Base-by-base conservation (phyloP, 2,113 vertebrate genomes). In the Anoura caudifer region DNA sequence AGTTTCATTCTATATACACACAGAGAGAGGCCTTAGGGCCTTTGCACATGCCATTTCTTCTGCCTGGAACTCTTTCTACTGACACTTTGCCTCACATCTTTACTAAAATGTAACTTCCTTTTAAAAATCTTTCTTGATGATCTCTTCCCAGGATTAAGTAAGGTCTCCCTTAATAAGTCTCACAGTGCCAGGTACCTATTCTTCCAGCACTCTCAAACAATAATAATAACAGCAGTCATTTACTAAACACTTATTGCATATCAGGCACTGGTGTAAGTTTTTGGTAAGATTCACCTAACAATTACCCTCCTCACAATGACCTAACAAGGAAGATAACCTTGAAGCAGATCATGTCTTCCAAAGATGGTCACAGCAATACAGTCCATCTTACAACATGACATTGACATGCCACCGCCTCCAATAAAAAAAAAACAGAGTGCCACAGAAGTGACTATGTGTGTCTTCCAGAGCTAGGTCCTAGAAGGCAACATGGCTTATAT, bases 341-440 rank as follows among this genome's bases (percentile, higher is more conserved):
- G 36, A 22, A 47, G 43, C 13, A 63, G 20, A n/a, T 24, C 1
- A 16, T 22, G 43, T 31, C 61, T 63, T 88, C 47, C n/a, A 38
- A 81, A 8, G 43, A 50, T 3, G 8, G 45, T 54, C 45, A 76
- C 59, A 12, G 5, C 38, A 47, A 33, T 20, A 31, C 10, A 52
- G 28, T 47, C 36, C 31, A 16, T 3, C 67, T 63, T 36, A 26
- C 61, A 77, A 54, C 5, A 24, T 3, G 7, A 52, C 41, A 26
- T 54, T 3, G 20, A 83, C 56, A 16, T 22, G 33, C 50, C 26
- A 24, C 38, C 10, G 2, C 61, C 69, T 8, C 54, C 36, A 10
- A 9, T 6, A 4, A 1, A 1, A 28, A 1, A 28, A 41, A 10
- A n/a, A 15, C 2, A 13, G 54, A 10, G 20, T 33, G 61, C 5